A percentile compares a stretch with the other conserved stretches of the same genome.
phyloP scores from a whole-genome alignment of 2,113 vertebrate genomes.

The Mormoops blainvillei region DNA sequence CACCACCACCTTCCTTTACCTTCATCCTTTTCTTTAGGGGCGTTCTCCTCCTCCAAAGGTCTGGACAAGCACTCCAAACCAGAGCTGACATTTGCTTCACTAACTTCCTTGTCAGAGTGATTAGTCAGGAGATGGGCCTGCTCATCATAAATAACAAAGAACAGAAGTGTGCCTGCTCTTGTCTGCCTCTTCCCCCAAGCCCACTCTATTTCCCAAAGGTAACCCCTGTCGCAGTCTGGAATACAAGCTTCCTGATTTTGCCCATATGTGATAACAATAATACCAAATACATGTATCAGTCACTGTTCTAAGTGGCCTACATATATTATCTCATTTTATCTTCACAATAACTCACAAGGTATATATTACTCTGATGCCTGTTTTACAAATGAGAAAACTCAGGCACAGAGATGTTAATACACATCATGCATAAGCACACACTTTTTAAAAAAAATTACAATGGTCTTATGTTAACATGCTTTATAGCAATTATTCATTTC shows the following conservation, averaged over 20 bases:
- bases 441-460: background rate
- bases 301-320: background rate
- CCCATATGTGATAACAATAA: background rate
- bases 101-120: background rate
- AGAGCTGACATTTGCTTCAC: background rate
- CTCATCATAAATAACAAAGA: background rate
- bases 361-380: background rate
- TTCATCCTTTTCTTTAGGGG: background rate
- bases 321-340: background rate
- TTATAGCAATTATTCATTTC: background rate
- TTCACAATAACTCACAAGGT: background rate
- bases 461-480: background rate
- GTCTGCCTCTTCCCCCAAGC: background rate
- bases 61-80: background rate
- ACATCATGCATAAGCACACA: background rate
- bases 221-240: background rate
- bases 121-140: background rate
- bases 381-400: conserved; percentile 9
- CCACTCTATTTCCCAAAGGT: background rate
- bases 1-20: background rate
- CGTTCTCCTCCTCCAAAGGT: background rate
- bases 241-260: background rate
- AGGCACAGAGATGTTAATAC: background rate
- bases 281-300: background rate
- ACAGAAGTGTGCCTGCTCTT: background rate